These are phyloP conservation scores for Melanaphis sacchari DNA, from an alignment of 1,140 invertebrate species.

Conservation along the genomic window DNA sequence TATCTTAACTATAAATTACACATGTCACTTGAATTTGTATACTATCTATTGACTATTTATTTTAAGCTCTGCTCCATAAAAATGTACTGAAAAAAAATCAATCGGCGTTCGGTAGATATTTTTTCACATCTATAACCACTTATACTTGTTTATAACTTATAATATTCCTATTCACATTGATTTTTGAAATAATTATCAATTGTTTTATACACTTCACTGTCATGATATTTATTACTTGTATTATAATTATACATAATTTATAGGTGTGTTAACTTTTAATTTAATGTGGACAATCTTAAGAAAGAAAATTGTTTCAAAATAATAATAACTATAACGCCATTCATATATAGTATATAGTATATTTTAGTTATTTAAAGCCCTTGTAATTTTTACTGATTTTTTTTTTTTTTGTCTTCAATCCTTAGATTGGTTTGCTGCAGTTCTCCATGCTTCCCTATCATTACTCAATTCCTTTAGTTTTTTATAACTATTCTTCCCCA, in stretches of 20 bases:
- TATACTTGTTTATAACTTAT: neutral
- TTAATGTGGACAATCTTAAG: too few relatives aligned
- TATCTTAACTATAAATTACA: neutral
- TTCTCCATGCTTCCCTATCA: slow-evolving; percentile 4
- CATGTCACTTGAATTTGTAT: neutral
- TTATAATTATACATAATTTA: neutral
- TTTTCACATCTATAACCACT: neutral
- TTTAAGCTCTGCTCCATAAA: neutral
- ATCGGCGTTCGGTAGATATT: neutral
- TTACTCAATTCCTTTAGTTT: neutral
- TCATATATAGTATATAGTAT: too few relatives aligned
- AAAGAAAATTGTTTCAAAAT: too few relatives aligned
- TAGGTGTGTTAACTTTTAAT: too few relatives aligned
- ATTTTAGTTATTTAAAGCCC: too few relatives aligned
- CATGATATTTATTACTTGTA: neutral
- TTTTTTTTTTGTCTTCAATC: too few relatives aligned
- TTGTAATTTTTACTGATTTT: too few relatives aligned
- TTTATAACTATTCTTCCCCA: neutral
- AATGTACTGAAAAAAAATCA: neutral
- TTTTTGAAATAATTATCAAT: neutral
- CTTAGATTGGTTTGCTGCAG: too few relatives aligned
- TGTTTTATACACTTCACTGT: neutral
- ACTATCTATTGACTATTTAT: neutral
- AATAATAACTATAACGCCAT: too few relatives aligned
- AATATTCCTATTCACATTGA: neutral